Evolutionary conservation across 2,113 vertebrate genomes (phyloP).

Genomic region (Cyprinodon brontotheroides): DNA sequence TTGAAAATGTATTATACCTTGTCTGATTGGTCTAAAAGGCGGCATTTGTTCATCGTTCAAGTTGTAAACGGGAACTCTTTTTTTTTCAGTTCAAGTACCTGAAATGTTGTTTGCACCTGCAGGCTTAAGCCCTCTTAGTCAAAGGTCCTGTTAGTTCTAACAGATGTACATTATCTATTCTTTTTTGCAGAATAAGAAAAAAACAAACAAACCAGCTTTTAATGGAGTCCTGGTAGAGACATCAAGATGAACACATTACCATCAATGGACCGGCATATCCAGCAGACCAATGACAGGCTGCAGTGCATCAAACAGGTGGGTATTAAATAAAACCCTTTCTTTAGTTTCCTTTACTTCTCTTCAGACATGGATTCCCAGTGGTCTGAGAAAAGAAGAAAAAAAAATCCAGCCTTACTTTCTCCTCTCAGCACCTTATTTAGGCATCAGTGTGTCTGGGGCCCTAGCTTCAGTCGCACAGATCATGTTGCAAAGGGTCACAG

Average conservation of each 20-base stretch:
- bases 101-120: conserved; percentile 53
- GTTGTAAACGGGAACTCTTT: not conserved
- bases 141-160: conserved; percentile 43
- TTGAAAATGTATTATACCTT: not conserved
- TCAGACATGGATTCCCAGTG: not conserved
- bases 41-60: not conserved
- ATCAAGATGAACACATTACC: conserved; percentile 96
- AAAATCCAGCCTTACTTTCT: conserved; percentile 35
- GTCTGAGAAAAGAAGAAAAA: conserved; percentile 15
- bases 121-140: conserved; percentile 31
- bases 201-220: conserved; percentile 80
- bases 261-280: conserved; percentile 99
- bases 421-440: conserved; percentile 70
- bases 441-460: conserved; percentile 70
- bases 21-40: no score
- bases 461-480: conserved; percentile 72
- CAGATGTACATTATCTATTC: conserved; percentile 29
- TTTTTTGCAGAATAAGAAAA: conserved; percentile 83
- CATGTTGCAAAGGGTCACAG: conserved; percentile 70
- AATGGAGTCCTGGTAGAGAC: conserved; percentile 99
- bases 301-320: conserved; percentile 99
- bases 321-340: not conserved
- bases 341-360: not conserved
- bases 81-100: conserved; percentile 39
- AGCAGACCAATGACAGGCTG: conserved; percentile 99